Evolutionary conservation across 2,888 invertebrate species (phyloP), one percentile per base, ranked within the genome.

Genomic region (Adelognathus sp.): DNA sequence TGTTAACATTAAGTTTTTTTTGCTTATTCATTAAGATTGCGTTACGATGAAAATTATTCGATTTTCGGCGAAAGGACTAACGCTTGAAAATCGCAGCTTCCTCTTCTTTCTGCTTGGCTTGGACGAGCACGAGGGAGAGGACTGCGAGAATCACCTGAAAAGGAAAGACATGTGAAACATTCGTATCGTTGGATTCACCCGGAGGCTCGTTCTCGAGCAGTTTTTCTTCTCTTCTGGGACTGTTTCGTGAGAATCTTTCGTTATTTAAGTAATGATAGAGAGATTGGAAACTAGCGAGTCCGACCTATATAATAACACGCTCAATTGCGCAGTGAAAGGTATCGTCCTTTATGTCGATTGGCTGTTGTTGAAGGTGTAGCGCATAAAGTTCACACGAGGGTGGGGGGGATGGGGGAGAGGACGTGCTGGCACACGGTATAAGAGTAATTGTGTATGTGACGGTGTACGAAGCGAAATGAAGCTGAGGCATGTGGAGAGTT

Each of bases 81-180:
- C n/a, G n/a, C n/a, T n/a, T n/a, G n/a, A n/a, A n/a, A n/a, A n/a
- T n/a, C 54, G 93, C 93, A 75, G 91, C 92, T 2, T 95, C 94
- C 83, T 96, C 95, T 92, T 96, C 96, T 88, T 95, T 96, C 88
- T 94, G 95, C 29, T 96, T 93, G 1, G 96, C 96, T 90, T 95
- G 95, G 7, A 95, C 93, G 11, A 97, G 93, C 9, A 96, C 93
- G 50, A 95, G 85, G 1, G 95, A 94, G 92, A 96, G 93, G 0
- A 95, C 96, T 4, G 93, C 94, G 86, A 96, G 95, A 69, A 96
- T 91, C 3, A 95, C 93, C 95, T 95, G 92, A 21, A 92, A 91
- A 79, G 82, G 84, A 52, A 74, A 73, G 82, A 87, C 76, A 75
- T 83, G 81, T 76, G 58, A 78, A 72, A 56, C 18, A 16, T 41